These are phyloP conservation scores for Linurgus olivaceus DNA, from an alignment of 2,797 vertebrate species.

Conservation along the genomic window DNA sequence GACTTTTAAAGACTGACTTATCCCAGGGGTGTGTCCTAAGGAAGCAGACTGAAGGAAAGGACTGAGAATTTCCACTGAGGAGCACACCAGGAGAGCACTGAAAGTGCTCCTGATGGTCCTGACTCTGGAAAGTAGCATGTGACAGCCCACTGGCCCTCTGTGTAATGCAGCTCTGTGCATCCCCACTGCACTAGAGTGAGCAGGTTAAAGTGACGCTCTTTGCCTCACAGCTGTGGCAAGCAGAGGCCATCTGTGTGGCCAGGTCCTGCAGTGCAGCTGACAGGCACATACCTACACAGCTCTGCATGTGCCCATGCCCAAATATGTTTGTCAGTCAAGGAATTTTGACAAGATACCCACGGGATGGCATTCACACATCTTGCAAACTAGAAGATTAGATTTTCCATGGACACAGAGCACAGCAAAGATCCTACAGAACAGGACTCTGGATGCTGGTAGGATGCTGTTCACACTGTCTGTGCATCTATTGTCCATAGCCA, in stretches of 20 bases:
- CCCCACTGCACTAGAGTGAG: not conserved
- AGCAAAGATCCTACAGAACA: not conserved
- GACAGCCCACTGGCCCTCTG: not conserved
- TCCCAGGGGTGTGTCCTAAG: not conserved
- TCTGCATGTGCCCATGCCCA: not conserved
- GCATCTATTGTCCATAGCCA: not conserved
- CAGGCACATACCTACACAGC: not conserved
- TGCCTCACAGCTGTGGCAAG: not conserved
- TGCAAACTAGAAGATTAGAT: not conserved
- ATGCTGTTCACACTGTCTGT: not conserved
- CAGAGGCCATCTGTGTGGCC: not conserved
- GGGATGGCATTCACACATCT: fast-evolving
- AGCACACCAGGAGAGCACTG: not conserved
- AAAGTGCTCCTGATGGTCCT: not conserved
- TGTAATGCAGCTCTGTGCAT: not conserved
- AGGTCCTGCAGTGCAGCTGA: not conserved
- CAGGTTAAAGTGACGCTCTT: not conserved
- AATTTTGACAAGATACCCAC: not conserved
- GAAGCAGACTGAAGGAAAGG: not conserved
- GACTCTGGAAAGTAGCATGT: fast-evolving
- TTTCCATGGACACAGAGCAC: not conserved
- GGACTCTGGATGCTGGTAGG: not conserved
- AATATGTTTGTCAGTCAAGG: not conserved
- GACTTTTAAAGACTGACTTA: not conserved
- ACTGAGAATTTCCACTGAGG: not conserved